Conservation (phyloP, 2,113 vertebrate species). For the Jaculus jaculus region DNA sequence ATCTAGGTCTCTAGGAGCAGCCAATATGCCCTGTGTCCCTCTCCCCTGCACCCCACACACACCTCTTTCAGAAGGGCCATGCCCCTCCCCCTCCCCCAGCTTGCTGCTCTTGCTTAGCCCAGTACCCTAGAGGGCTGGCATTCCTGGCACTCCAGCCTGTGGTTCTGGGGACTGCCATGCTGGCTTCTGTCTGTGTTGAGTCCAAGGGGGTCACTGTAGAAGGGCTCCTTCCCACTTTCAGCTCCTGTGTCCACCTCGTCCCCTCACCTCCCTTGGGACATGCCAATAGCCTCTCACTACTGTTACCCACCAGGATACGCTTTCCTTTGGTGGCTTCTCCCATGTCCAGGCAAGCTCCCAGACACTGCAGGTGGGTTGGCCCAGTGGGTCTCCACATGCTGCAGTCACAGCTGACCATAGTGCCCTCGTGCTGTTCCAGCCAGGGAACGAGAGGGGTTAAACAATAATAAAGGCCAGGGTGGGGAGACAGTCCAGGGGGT, state of each 20-base stretch:
- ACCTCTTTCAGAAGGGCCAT: background rate
- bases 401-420: background rate
- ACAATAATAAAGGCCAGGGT: background rate
- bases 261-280: background rate
- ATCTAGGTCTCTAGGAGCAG: background rate
- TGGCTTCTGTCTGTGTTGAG: background rate
- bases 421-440: too few relatives aligned
- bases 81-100: too few relatives aligned
- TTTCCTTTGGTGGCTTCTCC: background rate
- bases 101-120: too few relatives aligned
- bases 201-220: background rate
- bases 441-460: background rate
- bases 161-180: background rate
- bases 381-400: background rate
- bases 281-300: background rate
- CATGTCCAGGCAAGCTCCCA: background rate
- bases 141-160: background rate
- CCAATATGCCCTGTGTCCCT: background rate
- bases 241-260: rapidly evolving
- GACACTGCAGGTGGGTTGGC: background rate
- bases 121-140: background rate
- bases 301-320: background rate
- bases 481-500: too few relatives aligned
- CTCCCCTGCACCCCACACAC: rapidly evolving
- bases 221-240: rapidly evolving